Base-by-base conservation (phyloP, 2,888 invertebrate species). In the Drosophila conformis region DNA sequence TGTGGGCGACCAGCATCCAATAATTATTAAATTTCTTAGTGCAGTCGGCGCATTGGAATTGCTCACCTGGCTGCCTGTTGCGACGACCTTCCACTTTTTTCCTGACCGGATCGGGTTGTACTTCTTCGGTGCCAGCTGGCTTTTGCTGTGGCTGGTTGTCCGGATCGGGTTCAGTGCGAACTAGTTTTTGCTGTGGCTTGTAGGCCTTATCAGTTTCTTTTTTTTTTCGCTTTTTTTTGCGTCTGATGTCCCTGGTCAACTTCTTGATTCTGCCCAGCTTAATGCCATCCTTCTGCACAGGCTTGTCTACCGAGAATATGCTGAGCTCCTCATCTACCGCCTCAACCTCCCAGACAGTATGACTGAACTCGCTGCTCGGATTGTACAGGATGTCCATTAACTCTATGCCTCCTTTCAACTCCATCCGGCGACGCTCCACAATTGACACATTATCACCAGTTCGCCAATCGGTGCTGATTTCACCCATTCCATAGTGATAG, bases 1-100 rank as follows among this genome's bases (percentile, higher is more conserved):
- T 92, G 85, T 96, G 96, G 0, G 96, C 96, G 82, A 95, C 95
- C 56, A 96, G 92, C 38, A 95, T 95, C 96, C 96, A 96, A 10
- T 95, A 95, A 8, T 95, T 93, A 91, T 96, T 95, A 91, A 96
- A 96, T 13, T 94, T 94, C 91, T 96, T 96, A 1, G 94, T 94
- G 83, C 96, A 96, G 25, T 85, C 83, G 2, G 71, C 78, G 71
- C 93, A 93, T 15, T 82, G 81, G 10, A 89, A 85, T 4, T 67
- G 53, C 51, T 87, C 88, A 7, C 80, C 85, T 2, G 75, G 79
- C 21, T 53, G 64, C 31, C 66, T 87, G 0, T 52, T n/a, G 1
- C 75, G 75, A 2, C 88, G 76, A 10, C 70, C 64, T 29, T 71
- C 74, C 0, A n/a, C 10, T 0, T n/a, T 27, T 27, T 70, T 80